Evolutionary conservation across 2,113 vertebrate species (phyloP).

Genomic region (Proterorhinus semilunaris): DNA sequence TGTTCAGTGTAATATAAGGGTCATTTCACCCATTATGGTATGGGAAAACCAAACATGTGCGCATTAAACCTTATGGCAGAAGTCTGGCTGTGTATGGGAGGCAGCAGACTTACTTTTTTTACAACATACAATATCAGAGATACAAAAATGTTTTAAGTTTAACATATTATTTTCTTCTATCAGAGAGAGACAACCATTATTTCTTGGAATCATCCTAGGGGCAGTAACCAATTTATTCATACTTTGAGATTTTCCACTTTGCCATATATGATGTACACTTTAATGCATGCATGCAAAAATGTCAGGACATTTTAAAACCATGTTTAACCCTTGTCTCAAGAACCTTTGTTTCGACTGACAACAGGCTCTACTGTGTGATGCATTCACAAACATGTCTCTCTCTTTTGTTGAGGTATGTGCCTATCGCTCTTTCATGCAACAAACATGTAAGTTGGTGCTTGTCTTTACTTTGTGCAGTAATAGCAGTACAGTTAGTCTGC

Average conservation of each 20-base stretch:
- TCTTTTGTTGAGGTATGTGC: slow-evolving; percentile 17
- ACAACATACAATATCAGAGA: background rate
- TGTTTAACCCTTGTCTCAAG: background rate
- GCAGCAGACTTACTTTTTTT: background rate
- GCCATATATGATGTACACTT: background rate
- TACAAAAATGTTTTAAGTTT: no score
- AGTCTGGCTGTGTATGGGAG: no score
- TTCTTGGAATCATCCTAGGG: no score
- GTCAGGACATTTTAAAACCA: background rate
- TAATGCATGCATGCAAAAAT: no score
- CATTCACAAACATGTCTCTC: slow-evolving; percentile 9
- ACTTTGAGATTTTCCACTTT: no score
- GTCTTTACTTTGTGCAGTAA: slow-evolving; percentile 68
- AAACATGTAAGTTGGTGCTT: slow-evolving; percentile 30
- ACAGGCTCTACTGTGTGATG: slow-evolving; percentile 3
- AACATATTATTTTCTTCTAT: no score
- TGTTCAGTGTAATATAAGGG: slow-evolving; percentile 6
- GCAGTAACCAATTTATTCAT: no score
- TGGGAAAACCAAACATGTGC: background rate
- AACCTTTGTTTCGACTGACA: background rate
- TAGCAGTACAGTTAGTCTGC: slow-evolving; percentile 49
- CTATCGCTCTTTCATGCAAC: slow-evolving; percentile 25
- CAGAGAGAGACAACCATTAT: no score
- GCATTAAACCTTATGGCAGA: background rate
- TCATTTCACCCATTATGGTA: background rate